Conservation (phyloP, 1,140 invertebrate genomes). For the Parasteatoda tepidariorum region DNA sequence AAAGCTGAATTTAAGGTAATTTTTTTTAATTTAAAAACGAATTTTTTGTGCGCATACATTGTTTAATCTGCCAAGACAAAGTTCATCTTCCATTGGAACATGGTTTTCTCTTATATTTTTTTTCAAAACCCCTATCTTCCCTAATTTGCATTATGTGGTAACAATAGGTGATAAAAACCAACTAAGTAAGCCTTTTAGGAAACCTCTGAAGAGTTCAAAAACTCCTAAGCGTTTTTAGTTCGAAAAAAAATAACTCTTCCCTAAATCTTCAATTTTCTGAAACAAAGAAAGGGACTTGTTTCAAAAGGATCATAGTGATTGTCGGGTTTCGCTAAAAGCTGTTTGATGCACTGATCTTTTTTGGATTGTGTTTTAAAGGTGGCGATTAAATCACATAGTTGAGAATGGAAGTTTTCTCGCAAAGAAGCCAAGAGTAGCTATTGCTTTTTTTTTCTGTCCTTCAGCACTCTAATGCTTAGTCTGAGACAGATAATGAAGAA, state of each 20-base stretch:
- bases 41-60: background rate
- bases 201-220: slow-evolving; percentile 33
- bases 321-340: slow-evolving; percentile 28
- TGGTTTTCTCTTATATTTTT: background rate
- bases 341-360: background rate
- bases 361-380: background rate
- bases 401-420: slow-evolving; percentile 1
- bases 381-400: slow-evolving; percentile 31
- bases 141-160: too few species aligned
- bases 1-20: too few species aligned
- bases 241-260: too few species aligned
- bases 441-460: background rate
- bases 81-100: background rate
- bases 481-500: slow-evolving; percentile 11
- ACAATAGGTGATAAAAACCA: too few species aligned
- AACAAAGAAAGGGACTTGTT: slow-evolving; percentile 1
- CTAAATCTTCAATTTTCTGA: slow-evolving; percentile 3
- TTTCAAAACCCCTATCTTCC: too few species aligned
- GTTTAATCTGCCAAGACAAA: background rate
- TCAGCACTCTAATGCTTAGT: slow-evolving; percentile 27
- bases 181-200: slow-evolving; percentile 29
- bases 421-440: background rate
- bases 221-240: background rate
- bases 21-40: background rate
- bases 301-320: slow-evolving; percentile 15